phyloP scores from a whole-genome alignment of 2,113 vertebrate species.

The Machaerirhynchus nigripectus region DNA sequence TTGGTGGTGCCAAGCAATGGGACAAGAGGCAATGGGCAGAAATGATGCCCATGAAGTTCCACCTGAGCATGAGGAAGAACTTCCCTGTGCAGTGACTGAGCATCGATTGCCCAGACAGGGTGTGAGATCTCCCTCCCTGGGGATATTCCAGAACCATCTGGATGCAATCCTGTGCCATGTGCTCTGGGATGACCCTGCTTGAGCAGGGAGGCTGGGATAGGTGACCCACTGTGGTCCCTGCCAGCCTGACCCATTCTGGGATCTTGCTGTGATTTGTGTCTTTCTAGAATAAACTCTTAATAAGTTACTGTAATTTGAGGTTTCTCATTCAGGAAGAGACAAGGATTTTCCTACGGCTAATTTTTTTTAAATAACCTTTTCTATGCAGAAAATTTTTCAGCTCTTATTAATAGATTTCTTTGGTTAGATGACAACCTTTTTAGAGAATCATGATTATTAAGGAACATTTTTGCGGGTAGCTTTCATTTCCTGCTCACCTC shows the following conservation, averaged over 20 bases:
- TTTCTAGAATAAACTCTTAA: not conserved
- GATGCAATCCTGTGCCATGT: not conserved
- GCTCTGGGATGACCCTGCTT: not conserved
- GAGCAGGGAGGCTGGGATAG: not conserved
- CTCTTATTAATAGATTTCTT: not conserved
- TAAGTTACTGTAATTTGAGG: not conserved
- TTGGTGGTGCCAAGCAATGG: not conserved
- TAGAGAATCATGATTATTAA: not conserved
- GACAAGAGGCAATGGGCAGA: not conserved
- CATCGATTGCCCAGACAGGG: not conserved
- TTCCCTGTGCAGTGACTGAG: not conserved
- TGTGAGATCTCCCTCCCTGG: not conserved
- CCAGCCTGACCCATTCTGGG: not conserved
- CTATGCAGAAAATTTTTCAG: not conserved
- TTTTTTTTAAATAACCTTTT: not conserved
- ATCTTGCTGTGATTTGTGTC: not conserved
- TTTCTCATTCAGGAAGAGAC: not conserved
- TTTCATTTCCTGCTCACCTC: constrained; percentile 40
- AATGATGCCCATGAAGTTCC: not conserved
- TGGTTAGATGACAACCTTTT: not conserved
- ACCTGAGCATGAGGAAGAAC: not conserved
- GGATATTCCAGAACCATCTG: not conserved
- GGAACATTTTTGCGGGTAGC: not conserved
- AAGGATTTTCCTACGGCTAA: not conserved
- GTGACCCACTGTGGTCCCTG: not conserved